Evolutionary conservation across 2,113 vertebrate species (phyloP).

Genomic region (Lates calcarifer): DNA sequence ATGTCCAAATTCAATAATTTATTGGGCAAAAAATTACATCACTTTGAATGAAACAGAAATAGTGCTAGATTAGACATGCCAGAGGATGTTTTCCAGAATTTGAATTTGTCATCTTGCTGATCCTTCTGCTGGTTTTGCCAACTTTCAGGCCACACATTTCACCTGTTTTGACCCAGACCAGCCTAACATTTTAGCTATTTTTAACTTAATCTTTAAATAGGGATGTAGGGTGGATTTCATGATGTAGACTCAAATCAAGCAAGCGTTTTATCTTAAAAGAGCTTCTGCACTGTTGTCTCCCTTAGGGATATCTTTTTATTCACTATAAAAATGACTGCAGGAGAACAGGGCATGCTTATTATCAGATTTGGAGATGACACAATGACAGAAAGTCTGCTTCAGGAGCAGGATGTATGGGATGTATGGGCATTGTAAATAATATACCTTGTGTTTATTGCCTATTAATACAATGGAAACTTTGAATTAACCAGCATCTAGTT

Average conservation of each 20-base stretch:
- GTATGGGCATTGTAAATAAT: not conserved
- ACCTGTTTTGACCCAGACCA: not conserved
- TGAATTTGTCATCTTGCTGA: not conserved
- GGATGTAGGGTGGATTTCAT: not conserved
- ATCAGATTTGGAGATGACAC: conserved; percentile 11
- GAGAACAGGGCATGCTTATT: not conserved
- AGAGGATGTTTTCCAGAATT: not conserved
- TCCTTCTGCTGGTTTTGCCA: not conserved
- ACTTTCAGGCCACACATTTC: not conserved
- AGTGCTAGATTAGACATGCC: not conserved
- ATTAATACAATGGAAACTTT: no score
- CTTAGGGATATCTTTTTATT: not conserved
- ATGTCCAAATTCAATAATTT: not conserved
- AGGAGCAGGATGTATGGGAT: not conserved
- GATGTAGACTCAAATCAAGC: not conserved
- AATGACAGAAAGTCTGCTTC: not conserved
- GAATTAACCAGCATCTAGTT: not conserved
- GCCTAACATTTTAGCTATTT: not conserved
- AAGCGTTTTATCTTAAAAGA: not conserved
- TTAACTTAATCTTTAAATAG: not conserved
- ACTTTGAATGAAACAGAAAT: not conserved
- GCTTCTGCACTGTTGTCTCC: not conserved
- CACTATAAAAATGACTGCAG: not conserved
- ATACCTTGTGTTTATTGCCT: not conserved
- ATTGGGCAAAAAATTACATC: not conserved